These are phyloP conservation scores for Cinclus mexicanus DNA, from an alignment of 2,113 vertebrate species.

Conservation along the genomic window DNA sequence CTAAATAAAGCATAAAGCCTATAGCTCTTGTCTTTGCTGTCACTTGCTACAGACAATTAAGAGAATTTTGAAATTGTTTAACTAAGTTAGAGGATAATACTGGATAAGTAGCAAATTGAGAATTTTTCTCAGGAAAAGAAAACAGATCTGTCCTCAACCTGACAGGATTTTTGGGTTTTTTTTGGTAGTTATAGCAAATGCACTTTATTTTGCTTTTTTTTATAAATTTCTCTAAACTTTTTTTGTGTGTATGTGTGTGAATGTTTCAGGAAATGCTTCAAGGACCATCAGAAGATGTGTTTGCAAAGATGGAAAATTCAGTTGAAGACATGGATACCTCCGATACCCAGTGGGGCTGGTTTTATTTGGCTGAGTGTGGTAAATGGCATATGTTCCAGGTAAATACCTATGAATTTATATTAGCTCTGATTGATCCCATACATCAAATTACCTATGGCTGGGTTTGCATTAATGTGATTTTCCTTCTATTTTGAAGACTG, in stretches of 20 bases:
- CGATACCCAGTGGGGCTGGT: conserved; percentile 94
- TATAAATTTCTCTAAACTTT: not conserved
- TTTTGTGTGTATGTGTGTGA: not conserved
- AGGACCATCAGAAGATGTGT: conserved; percentile 61
- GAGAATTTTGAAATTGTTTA: not conserved
- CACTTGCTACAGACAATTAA: not conserved
- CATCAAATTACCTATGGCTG: not conserved
- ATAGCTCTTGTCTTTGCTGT: not conserved
- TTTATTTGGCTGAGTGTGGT: conserved; percentile 94
- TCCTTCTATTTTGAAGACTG: conserved; percentile 79
- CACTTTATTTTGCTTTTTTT: not conserved
- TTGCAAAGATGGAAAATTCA: conserved; percentile 48
- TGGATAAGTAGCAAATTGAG: not conserved
- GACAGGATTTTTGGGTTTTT: not conserved
- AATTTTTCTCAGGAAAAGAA: not conserved
- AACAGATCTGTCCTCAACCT: not conserved
- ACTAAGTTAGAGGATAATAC: not conserved
- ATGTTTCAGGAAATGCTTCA: conserved; percentile 74
- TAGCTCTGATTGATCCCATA: not conserved
- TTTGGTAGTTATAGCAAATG: not conserved
- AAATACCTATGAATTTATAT: not conserved
- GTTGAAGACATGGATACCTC: conserved; percentile 94
- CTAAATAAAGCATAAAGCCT: not conserved
- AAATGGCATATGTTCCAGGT: conserved; percentile 99
- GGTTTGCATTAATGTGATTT: conserved; percentile 56